Conservation (phyloP, 2,113 vertebrate species). For the Poicephalus meyeri region DNA sequence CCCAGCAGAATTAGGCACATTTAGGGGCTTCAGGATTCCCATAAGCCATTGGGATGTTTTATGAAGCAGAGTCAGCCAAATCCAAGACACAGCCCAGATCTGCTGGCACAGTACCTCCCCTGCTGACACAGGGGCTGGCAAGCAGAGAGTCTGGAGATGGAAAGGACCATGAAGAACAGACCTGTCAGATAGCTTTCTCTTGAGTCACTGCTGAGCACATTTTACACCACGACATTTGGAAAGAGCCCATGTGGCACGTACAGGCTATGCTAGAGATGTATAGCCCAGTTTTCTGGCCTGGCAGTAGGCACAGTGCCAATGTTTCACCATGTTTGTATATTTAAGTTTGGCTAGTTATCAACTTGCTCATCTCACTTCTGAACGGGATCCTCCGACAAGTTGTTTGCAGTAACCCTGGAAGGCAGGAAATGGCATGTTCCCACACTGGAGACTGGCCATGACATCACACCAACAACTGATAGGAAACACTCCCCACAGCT, state of each 20-base stretch:
- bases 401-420: not conserved
- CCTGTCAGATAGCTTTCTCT: not conserved
- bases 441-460: not conserved
- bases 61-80: not conserved
- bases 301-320: not conserved
- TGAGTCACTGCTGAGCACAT: not conserved
- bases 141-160: not conserved
- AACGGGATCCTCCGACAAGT: not conserved
- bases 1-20: not conserved
- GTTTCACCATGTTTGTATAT: not conserved
- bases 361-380: not conserved
- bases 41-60: not conserved
- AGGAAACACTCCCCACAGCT: slow-evolving; percentile 1
- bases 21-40: not conserved
- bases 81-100: not conserved
- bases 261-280: fast-evolving
- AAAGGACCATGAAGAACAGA: not conserved
- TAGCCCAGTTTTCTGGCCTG: not conserved
- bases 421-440: not conserved
- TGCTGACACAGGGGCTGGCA: not conserved
- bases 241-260: not conserved
- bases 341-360: not conserved
- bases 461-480: not conserved
- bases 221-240: not conserved
- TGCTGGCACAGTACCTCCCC: not conserved